Conservation (phyloP, 1,140 invertebrate genomes). For the Ceratina japonica region DNA sequence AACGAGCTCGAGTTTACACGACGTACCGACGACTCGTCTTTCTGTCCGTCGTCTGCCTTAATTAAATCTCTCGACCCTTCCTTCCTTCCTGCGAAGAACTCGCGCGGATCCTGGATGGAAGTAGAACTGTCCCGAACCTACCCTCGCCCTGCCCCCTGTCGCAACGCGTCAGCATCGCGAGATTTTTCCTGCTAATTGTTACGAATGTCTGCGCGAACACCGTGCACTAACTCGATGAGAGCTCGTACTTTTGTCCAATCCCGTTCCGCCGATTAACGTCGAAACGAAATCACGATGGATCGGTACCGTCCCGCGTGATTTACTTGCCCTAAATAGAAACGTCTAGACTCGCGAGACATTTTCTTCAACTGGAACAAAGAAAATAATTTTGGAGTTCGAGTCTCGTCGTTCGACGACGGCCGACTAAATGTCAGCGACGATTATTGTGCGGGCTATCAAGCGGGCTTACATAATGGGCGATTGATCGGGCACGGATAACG, state of each 20-base stretch:
- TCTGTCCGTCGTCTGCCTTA: constrained; percentile 65
- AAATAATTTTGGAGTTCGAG: too few relatives aligned
- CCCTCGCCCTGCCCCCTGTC: constrained; percentile 41
- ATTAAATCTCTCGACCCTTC: constrained; percentile 70
- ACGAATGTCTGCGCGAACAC: background rate
- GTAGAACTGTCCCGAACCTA: constrained; percentile 36
- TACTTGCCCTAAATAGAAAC: too few relatives aligned
- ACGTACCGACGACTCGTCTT: constrained; percentile 63
- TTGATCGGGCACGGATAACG: constrained; percentile 33
- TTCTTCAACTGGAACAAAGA: too few relatives aligned
- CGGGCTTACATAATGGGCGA: constrained; percentile 13
- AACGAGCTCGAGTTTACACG: constrained; percentile 62
- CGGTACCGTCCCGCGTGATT: too few relatives aligned
- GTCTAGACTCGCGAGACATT: too few relatives aligned
- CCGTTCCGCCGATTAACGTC: too few relatives aligned
- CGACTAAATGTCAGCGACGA: background rate
- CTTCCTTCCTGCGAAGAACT: constrained; percentile 44
- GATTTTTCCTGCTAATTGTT: constrained; percentile 41
- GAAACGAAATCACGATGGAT: too few relatives aligned
- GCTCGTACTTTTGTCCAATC: background rate
- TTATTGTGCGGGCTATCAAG: background rate
- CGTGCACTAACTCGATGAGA: background rate
- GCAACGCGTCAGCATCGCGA: constrained; percentile 20
- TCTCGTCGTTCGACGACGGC: background rate
- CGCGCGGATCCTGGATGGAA: constrained; percentile 41